phyloP scores from a whole-genome alignment of 2,113 vertebrate species.

The Zeus faber region DNA sequence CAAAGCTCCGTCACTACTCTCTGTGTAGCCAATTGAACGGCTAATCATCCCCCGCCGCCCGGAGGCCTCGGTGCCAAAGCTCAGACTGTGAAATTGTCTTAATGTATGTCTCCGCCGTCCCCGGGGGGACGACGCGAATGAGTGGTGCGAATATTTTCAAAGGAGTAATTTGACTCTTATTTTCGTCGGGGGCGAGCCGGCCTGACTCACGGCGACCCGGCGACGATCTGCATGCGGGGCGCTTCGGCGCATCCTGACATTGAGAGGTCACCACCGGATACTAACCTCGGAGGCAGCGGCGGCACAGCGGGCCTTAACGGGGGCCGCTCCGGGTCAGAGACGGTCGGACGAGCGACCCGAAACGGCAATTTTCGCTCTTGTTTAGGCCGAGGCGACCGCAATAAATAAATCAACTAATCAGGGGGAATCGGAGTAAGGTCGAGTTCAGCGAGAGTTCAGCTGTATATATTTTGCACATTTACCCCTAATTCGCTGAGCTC shows the following conservation, averaged over 20 bases:
- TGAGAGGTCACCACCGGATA: neutral
- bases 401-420: neutral
- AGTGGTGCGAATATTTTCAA: too few relatives aligned
- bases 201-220: neutral
- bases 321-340: too few relatives aligned
- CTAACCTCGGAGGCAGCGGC: neutral
- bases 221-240: neutral
- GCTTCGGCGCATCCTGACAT: too few relatives aligned
- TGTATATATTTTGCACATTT: conserved; percentile 40
- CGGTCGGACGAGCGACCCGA: too few relatives aligned
- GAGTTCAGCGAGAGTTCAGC: conserved; percentile 42
- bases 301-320: neutral
- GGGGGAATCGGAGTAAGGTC: conserved; percentile 4
- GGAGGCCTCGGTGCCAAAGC: neutral
- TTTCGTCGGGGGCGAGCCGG: neutral
- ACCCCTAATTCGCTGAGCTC: conserved; percentile 31
- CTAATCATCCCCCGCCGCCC: neutral
- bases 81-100: neutral
- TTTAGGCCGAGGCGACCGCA: too few relatives aligned
- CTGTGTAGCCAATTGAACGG: neutral
- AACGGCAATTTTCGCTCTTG: too few relatives aligned
- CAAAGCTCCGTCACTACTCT: neutral
- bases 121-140: neutral
- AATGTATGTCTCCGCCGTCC: neutral
- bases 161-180: too few relatives aligned